Evolutionary conservation across 2,113 vertebrate species (phyloP).

Genomic region (Paraplagusia blochii): DNA sequence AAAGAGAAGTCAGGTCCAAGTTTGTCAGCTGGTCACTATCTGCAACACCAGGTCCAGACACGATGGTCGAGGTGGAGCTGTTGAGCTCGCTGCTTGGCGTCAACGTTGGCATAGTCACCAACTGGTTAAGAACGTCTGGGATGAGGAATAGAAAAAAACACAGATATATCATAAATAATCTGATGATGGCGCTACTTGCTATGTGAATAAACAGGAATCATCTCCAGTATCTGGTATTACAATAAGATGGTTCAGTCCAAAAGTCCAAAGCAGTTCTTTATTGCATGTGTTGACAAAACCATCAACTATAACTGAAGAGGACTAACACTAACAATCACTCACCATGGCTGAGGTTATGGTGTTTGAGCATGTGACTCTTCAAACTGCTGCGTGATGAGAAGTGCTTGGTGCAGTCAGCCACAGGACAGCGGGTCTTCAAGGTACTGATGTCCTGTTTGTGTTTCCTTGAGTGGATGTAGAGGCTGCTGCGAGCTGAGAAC

Average conservation of each 20-base stretch:
- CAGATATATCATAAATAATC: too few relatives aligned
- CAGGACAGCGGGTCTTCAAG: slow-evolving; percentile 86
- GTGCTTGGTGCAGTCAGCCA: slow-evolving; percentile 87
- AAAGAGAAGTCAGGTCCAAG: slow-evolving; percentile 88
- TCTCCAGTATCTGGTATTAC: too few relatives aligned
- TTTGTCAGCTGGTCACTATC: slow-evolving; percentile 82
- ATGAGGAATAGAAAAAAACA: slow-evolving; percentile 15
- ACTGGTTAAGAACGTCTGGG: slow-evolving; percentile 85
- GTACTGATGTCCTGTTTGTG: slow-evolving; percentile 86
- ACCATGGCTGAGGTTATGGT: slow-evolving; percentile 90
- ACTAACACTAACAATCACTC: slow-evolving; percentile 14
- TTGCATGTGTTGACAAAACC: too few relatives aligned
- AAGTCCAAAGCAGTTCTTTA: too few relatives aligned
- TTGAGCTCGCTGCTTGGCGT: slow-evolving; percentile 89
- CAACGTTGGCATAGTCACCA: slow-evolving; percentile 84
- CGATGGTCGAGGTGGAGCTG: slow-evolving; percentile 78
- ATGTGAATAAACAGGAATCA: too few relatives aligned
- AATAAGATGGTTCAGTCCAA: too few relatives aligned
- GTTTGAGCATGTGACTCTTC: slow-evolving; percentile 90
- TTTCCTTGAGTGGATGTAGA: slow-evolving; percentile 98
- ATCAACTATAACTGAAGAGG: background rate
- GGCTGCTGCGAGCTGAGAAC: slow-evolving; percentile 95
- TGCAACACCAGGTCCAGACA: slow-evolving; percentile 73
- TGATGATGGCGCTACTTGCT: too few relatives aligned
- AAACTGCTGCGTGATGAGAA: slow-evolving; percentile 94